Percentiles rank a stretch among this genome's conserved stretches.
Evolutionary conservation across 2,113 vertebrate species (phyloP).

Genomic region (Amia ocellicauda): DNA sequence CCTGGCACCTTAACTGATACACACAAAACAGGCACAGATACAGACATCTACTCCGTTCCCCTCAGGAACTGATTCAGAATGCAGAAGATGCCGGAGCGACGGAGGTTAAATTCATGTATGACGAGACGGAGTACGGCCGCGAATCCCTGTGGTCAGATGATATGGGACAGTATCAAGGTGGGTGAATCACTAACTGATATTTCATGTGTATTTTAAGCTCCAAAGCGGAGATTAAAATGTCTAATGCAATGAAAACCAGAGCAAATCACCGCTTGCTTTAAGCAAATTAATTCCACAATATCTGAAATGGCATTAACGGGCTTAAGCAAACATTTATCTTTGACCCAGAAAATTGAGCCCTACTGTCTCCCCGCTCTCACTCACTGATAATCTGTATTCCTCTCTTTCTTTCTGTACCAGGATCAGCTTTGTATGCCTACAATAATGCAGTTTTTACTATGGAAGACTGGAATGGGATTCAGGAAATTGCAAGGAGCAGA

Average conservation of each 20-base stretch:
- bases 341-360: background rate
- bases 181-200: constrained; percentile 17
- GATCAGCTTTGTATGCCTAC: constrained; percentile 87
- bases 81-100: constrained; percentile 96
- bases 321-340: background rate
- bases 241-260: background rate
- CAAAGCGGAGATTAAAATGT: too few species aligned
- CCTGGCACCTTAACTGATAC: too few species aligned
- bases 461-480: constrained; percentile 97
- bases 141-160: constrained; percentile 91
- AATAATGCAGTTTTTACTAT: constrained; percentile 89
- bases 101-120: constrained; percentile 91
- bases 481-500: constrained; percentile 94
- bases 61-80: constrained; percentile 95
- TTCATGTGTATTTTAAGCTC: background rate
- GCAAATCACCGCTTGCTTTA: background rate
- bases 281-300: background rate
- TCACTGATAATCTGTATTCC: background rate
- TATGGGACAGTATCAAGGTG: constrained; percentile 94
- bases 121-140: constrained; percentile 90
- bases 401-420: constrained; percentile 49
- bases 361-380: too few species aligned
- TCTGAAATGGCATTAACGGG: background rate
- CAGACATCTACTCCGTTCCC: background rate
- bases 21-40: too few species aligned